Conservation (phyloP, 2,888 invertebrate species). For the Drosophila mimica region DNA sequence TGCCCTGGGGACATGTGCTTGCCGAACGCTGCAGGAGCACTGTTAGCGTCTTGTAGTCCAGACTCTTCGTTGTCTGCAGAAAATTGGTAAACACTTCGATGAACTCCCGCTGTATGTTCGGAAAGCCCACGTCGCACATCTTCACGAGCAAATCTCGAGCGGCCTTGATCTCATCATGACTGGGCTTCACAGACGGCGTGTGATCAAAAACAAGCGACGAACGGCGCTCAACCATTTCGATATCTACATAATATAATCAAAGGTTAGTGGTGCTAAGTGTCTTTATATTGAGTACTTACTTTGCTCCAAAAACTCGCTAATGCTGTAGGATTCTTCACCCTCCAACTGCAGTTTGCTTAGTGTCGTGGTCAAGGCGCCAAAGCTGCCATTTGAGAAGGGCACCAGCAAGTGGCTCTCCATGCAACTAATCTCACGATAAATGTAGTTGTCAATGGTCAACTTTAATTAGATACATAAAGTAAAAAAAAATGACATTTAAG, state of each 20-base stretch:
- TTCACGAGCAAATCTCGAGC: conserved; percentile 90
- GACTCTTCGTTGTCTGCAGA: conserved; percentile 88
- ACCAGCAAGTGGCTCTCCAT: conserved; percentile 90
- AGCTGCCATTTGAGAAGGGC: conserved; percentile 90
- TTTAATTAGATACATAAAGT: conserved; percentile 65
- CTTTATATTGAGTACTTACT: conserved; percentile 59
- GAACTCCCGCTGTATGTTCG: conserved; percentile 88
- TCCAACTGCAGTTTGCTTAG: conserved; percentile 87
- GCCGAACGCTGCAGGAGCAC: conserved; percentile 88
- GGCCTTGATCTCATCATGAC: conserved; percentile 89
- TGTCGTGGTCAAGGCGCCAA: conserved; percentile 90
- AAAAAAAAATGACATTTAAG: neutral
- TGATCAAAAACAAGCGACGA: conserved; percentile 91
- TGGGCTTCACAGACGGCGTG: conserved; percentile 88
- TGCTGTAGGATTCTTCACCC: conserved; percentile 85
- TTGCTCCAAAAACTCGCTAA: conserved; percentile 72
- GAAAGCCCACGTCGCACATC: conserved; percentile 88
- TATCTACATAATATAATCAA: conserved; percentile 54
- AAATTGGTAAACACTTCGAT: conserved; percentile 88
- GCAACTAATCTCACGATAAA: conserved; percentile 90
- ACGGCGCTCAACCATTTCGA: conserved; percentile 85
- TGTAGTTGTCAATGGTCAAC: conserved; percentile 90
- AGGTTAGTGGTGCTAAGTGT: too few species aligned
- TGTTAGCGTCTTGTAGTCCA: conserved; percentile 89
- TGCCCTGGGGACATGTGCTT: conserved; percentile 89